Evolutionary conservation across 1,140 invertebrate species (phyloP).

Genomic region (Drosophila lowei): DNA sequence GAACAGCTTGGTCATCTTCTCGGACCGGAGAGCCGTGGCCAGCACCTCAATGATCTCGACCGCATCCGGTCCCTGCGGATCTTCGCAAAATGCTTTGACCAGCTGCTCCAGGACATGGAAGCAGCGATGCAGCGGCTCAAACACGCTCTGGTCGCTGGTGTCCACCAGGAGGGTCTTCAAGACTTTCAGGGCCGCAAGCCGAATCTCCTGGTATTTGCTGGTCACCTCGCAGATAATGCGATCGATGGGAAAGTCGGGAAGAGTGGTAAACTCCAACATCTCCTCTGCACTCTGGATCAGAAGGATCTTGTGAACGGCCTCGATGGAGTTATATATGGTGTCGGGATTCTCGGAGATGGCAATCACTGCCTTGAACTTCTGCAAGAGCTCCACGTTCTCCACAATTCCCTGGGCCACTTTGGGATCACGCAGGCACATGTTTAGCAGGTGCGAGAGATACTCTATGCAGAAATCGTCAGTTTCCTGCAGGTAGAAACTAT

Average conservation of each 20-base stretch:
- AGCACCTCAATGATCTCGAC: conserved; percentile 64
- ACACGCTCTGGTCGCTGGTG: conserved; percentile 52
- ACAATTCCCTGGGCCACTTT: conserved; percentile 53
- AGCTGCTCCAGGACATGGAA: conserved; percentile 64
- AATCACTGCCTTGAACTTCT: conserved; percentile 59
- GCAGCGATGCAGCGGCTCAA: conserved; percentile 51
- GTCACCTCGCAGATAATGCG: conserved; percentile 71
- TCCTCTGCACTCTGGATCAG: conserved; percentile 54
- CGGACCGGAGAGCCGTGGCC: conserved; percentile 66
- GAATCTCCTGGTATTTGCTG: conserved; percentile 66
- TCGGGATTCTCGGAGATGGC: conserved; percentile 68
- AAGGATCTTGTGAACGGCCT: conserved; percentile 65
- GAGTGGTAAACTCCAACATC: conserved; percentile 51
- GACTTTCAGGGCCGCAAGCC: conserved; percentile 55
- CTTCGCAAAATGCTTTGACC: conserved; percentile 60
- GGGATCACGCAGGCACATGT: conserved; percentile 69
- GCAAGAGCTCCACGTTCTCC: conserved; percentile 51
- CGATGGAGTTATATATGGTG: conserved; percentile 62
- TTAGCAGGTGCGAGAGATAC: conserved; percentile 66
- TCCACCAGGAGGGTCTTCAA: conserved; percentile 61
- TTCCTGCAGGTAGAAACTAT: conserved; percentile 53
- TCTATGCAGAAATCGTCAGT: conserved; percentile 71
- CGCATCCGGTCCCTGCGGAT: conserved; percentile 42
- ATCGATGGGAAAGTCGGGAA: conserved; percentile 63
- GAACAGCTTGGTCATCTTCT: conserved; percentile 74